Evolutionary conservation across 2,888 invertebrate species (phyloP).

Genomic region (Cylindroiulus punctatus): DNA sequence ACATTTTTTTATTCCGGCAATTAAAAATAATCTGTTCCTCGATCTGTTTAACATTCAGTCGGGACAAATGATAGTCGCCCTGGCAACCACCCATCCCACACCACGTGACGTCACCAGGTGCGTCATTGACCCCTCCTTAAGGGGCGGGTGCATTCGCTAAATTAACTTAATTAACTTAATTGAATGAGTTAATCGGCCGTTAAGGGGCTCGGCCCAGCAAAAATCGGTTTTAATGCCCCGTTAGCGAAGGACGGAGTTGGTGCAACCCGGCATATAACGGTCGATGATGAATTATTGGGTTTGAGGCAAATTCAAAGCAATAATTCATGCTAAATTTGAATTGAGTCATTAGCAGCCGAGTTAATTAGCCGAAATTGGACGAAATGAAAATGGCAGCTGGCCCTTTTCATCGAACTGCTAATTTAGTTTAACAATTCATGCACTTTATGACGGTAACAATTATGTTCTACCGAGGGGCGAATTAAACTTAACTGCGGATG

Average conservation of each 20-base stretch:
- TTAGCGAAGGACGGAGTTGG: not conserved
- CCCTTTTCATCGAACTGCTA: not conserved
- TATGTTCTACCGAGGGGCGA: not conserved
- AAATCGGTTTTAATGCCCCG: not conserved
- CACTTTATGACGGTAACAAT: not conserved
- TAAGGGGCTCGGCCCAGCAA: not conserved
- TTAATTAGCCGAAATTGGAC: not conserved
- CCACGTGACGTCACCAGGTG: not conserved
- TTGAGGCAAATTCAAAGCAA: not conserved
- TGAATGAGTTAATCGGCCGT: not conserved
- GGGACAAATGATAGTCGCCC: not conserved
- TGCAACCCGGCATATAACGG: not conserved
- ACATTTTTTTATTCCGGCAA: not conserved
- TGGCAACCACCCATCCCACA: conserved; percentile 12
- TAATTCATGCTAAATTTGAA: not conserved
- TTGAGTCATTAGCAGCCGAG: not conserved
- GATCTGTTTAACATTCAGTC: not conserved
- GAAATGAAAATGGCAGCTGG: conserved; percentile 36
- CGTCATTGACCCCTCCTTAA: not conserved
- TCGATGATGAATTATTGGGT: not conserved
- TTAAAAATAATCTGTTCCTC: not conserved
- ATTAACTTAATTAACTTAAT: no score
- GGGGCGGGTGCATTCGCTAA: no score
- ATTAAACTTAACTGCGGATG: not conserved
- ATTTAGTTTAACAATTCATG: conserved; percentile 9